These are phyloP conservation scores for Drosophila tanythrix DNA, from an alignment of 2,888 invertebrate species.

Conservation along the genomic window DNA sequence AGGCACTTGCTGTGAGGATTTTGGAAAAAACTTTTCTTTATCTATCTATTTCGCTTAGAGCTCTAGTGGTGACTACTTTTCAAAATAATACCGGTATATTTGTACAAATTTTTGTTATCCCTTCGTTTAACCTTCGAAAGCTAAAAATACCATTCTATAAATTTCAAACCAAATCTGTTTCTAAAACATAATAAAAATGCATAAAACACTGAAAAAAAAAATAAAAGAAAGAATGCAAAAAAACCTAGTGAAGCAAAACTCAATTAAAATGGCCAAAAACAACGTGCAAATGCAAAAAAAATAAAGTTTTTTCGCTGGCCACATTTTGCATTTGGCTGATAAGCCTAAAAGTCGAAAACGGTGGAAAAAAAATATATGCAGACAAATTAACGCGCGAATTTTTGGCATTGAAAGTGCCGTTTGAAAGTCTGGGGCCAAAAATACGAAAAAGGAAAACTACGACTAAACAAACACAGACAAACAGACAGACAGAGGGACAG, in stretches of 20 bases:
- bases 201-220: conserved; percentile 5
- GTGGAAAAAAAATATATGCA: conserved; percentile 20
- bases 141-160: conserved; percentile 11
- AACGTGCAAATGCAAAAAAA: conserved; percentile 26
- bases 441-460: conserved; percentile 14
- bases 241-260: conserved; percentile 47
- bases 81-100: background rate
- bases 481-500: background rate
- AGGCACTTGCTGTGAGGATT: background rate
- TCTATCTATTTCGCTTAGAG: background rate
- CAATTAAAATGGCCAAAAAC: conserved; percentile 59
- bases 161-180: conserved; percentile 18
- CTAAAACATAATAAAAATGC: conserved; percentile 23
- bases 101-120: no score
- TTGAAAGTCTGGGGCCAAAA: conserved; percentile 26
- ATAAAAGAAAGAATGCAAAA: background rate
- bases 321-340: conserved; percentile 48
- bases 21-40: background rate
- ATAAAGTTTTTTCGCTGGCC: conserved; percentile 35
- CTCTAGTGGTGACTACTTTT: background rate
- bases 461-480: conserved; percentile 34
- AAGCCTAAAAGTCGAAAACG: conserved; percentile 47
- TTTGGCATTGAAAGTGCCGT: conserved; percentile 50
- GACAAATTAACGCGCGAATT: conserved; percentile 64
- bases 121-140: background rate